Evolutionary conservation across 2,797 vertebrate species (phyloP).

Genomic region (Dallia pectoralis): DNA sequence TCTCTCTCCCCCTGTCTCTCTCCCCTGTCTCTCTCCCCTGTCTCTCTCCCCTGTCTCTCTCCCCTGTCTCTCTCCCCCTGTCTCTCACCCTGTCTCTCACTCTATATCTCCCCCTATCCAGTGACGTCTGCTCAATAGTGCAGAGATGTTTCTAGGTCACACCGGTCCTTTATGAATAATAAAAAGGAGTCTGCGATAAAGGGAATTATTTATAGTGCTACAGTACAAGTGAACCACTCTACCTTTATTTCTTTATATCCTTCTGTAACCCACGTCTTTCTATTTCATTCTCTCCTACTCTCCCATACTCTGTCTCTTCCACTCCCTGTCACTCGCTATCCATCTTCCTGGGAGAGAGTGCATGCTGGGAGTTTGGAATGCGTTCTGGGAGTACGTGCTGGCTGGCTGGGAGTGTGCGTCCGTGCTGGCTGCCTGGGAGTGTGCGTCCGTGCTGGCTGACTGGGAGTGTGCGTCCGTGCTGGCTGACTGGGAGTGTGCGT

Average conservation of each 20-base stretch:
- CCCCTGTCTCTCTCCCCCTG: background rate
- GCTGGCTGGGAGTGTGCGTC: too few species aligned
- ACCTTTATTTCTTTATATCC: background rate
- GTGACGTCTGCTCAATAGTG: slow-evolving; percentile 10
- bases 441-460: too few species aligned
- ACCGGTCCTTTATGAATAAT: slow-evolving; percentile 74
- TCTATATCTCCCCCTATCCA: slow-evolving; percentile 3
- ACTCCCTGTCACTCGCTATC: slow-evolving; percentile 25
- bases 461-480: too few species aligned
- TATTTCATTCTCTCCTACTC: slow-evolving; percentile 5
- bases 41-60: background rate
- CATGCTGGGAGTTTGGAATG: background rate
- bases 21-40: background rate
- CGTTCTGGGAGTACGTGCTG: too few species aligned
- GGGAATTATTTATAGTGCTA: slow-evolving; percentile 72
- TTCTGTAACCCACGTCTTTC: slow-evolving; percentile 9
- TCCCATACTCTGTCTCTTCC: slow-evolving; percentile 11
- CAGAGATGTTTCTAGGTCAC: slow-evolving; percentile 67
- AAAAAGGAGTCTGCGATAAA: slow-evolving; percentile 63
- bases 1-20: background rate
- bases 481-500: too few species aligned
- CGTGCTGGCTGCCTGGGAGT: too few species aligned
- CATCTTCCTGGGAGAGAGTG: background rate
- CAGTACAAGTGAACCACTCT: slow-evolving; percentile 24
- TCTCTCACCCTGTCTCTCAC: background rate